Percentiles rank a stretch among this genome's conserved stretches.
Evolutionary conservation across 2,113 vertebrate genomes (phyloP).

Genomic region (Zosterops japonicus): DNA sequence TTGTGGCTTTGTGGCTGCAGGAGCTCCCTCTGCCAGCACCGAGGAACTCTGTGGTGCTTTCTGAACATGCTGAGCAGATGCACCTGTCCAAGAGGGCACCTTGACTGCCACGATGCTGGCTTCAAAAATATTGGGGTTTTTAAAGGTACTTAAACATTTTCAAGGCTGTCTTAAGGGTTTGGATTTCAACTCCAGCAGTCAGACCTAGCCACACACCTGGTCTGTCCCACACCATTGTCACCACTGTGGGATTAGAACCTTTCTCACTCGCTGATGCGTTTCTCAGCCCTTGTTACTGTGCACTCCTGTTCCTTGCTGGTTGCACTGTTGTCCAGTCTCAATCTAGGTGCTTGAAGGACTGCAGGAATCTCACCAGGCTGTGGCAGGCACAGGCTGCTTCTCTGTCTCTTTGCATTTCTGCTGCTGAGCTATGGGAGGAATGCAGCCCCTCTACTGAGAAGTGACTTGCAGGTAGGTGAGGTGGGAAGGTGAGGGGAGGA

Average conservation of each 20-base stretch:
- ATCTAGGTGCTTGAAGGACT: neutral
- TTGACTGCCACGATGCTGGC: neutral
- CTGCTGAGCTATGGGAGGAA: neutral
- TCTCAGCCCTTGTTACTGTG: neutral
- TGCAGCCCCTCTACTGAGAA: neutral
- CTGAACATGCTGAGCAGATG: neutral
- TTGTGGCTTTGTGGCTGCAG: neutral
- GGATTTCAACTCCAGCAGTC: neutral
- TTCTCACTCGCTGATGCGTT: neutral
- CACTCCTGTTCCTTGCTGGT: neutral
- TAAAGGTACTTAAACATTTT: neutral
- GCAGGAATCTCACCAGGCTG: neutral
- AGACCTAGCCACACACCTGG: neutral
- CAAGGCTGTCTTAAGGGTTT: neutral
- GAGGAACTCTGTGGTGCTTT: neutral
- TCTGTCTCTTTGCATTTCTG: neutral
- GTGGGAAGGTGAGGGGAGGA: neutral
- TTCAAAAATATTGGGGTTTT: neutral
- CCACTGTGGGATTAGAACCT: neutral
- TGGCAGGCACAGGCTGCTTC: neutral
- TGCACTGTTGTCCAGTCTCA: neutral
- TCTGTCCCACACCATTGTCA: neutral
- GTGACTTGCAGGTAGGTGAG: neutral
- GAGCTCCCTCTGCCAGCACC: neutral
- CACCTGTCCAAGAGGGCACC: fast-evolving